These are phyloP conservation scores for Papilio dardanus DNA, from an alignment of 1,140 invertebrate species.

Conservation along the genomic window DNA sequence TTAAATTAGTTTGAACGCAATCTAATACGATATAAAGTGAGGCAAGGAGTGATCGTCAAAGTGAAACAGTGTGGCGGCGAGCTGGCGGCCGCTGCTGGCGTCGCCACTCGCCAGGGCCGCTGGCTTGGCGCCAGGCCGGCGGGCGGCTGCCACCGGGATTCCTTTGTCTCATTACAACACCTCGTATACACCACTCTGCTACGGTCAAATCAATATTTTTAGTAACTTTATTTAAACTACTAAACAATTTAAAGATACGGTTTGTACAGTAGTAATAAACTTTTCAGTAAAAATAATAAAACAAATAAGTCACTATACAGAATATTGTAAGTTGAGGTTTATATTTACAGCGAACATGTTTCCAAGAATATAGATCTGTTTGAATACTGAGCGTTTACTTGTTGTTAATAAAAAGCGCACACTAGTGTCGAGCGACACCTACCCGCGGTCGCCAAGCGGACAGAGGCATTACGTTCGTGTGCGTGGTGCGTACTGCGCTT, in stretches of 20 bases:
- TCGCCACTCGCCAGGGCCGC: conserved; percentile 41
- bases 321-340: conserved; percentile 19
- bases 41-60: not conserved
- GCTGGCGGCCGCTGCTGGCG: conserved; percentile 46
- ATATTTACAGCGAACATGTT: conserved; percentile 27
- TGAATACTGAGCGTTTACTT: conserved; percentile 37
- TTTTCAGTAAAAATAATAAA: not conserved
- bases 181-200: not conserved
- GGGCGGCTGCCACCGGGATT: conserved; percentile 78
- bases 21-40: not conserved
- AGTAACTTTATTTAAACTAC: not conserved
- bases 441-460: conserved; percentile 48
- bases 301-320: conserved; percentile 7
- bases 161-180: conserved; percentile 74
- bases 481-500: conserved; percentile 75
- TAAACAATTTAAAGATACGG: not conserved
- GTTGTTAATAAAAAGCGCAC: conserved; percentile 53
- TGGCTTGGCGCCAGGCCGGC: conserved; percentile 81
- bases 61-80: conserved; percentile 22
- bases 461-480: conserved; percentile 53
- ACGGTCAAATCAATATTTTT: not conserved
- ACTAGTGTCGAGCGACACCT: conserved; percentile 47
- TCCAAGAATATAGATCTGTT: conserved; percentile 36
- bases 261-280: not conserved
- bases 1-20: not conserved